A percentile compares a stretch with the other conserved stretches of the same genome.
Evolutionary conservation across 2,113 vertebrate genomes (phyloP).

Genomic region (Castor canadensis): DNA sequence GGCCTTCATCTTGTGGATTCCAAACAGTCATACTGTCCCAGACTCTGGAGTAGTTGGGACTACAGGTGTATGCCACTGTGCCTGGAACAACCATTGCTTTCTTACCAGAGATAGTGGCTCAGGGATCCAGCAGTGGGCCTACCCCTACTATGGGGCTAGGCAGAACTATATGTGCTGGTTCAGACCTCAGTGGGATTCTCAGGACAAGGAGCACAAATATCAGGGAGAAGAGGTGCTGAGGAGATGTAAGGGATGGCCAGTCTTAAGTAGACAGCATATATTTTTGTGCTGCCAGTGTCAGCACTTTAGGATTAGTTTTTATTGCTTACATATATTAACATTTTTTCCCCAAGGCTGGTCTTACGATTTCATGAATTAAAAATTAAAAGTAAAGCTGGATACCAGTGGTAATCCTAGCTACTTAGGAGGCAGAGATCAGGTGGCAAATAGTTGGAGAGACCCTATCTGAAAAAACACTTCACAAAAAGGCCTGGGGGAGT

Average conservation of each 20-base stretch:
- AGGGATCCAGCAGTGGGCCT: background rate
- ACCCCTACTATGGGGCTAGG: background rate
- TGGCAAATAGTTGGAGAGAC: too few species aligned
- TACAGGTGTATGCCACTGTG: background rate
- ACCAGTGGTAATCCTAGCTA: too few species aligned
- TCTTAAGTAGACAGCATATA: background rate
- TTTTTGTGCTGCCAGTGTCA: background rate
- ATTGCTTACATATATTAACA: background rate
- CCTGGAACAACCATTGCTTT: background rate
- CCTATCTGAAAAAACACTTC: too few species aligned
- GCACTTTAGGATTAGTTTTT: background rate
- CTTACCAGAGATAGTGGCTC: background rate
- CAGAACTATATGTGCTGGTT: background rate
- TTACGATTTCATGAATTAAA: conserved; percentile 27
- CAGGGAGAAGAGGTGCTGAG: background rate
- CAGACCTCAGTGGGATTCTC: background rate
- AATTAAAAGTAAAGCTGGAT: too few species aligned
- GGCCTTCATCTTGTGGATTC: background rate
- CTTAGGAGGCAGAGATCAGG: too few species aligned
- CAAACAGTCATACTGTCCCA: background rate
- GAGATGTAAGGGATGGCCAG: background rate
- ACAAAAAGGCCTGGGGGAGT: too few species aligned
- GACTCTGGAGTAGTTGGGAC: background rate
- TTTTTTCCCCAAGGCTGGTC: background rate
- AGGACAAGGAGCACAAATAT: background rate